phyloP scores from a whole-genome alignment of 64 coral and sea anemone species.

The Montipora efflorescens region DNA sequence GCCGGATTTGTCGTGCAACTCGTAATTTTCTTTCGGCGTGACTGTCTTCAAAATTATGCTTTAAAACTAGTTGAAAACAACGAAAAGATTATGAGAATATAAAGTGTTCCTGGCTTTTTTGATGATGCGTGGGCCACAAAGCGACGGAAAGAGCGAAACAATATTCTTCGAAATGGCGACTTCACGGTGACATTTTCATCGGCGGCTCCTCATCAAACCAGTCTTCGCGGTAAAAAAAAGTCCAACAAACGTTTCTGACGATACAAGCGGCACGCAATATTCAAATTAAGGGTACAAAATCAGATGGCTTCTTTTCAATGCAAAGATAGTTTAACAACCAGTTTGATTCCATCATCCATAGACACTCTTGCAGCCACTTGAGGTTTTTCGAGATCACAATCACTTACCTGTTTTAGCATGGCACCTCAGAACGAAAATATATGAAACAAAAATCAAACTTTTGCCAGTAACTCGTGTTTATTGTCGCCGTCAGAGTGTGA shows the following conservation, averaged over 20 bases:
- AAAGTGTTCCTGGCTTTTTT: conserved; percentile 29
- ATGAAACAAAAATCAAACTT: background rate
- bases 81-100: conserved; percentile 47
- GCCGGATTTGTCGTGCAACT: too few relatives aligned
- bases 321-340: background rate
- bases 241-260: background rate
- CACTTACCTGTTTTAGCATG: too few relatives aligned
- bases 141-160: conserved; percentile 13
- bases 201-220: background rate
- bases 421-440: background rate
- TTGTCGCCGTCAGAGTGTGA: background rate
- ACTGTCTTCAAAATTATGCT: background rate
- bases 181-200: too few relatives aligned
- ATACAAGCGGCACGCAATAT: background rate
- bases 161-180: background rate
- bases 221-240: background rate
- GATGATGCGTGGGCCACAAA: background rate
- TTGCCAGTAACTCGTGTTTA: background rate
- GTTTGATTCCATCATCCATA: background rate
- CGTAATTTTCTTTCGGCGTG: too few relatives aligned
- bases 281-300: background rate
- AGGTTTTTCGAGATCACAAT: too few relatives aligned
- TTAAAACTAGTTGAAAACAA: conserved; percentile 40
- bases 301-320: background rate
- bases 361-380: too few relatives aligned